Evolutionary conservation across 2,113 vertebrate species (phyloP), one percentile per base, ranked within the genome.

Genomic region (Calidris pygmaea): DNA sequence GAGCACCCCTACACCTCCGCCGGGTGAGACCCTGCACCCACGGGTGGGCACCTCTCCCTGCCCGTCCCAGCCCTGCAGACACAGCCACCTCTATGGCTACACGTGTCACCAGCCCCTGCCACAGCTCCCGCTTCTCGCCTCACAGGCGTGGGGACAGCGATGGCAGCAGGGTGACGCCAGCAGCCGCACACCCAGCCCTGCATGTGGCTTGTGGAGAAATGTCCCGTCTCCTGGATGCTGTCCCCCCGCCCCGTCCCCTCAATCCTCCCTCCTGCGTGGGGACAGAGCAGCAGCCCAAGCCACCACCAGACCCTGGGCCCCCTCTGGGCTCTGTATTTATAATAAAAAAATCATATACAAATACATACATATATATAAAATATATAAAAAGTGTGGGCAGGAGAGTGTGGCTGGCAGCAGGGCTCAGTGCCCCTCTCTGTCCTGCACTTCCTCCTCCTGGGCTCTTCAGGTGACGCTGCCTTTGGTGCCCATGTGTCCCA

Each of bases 311-410:
- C 59, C 59, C 84, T 27, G 19, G 74, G 55, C 75, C 58, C 58
- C 73, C 50, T 86, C 88, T 43, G 18, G 14, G 34, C 68, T 95
- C 63, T 71, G 60, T 76, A 79, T 96, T 96, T 95, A 92, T 90
- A 79, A 92, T 94, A 89, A 79, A 89, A 73, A 86, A 91, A 70
- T 90, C 43, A 81, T 96, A 94, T 94, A 95, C 89, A 88, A 95
- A 94, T 89, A 90, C 72, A 83, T 67, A 79, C 82, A 87, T 58
- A 93, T 67, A 95, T 85, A 96, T 82, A 91, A 85, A 34, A 72
- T 53, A 67, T 47, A 89, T 62, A 90, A 77, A 62, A 95, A 58
- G 47, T 22, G 24, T 19, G 41, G 66, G 58, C 50, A 79, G 85
- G 76, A 37, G 50, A 24, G 24, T 0, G 0, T 34, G 67, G 67